phyloP scores from a whole-genome alignment of 2,888 invertebrate genomes.

The Rhimphoctona megacephalus region DNA sequence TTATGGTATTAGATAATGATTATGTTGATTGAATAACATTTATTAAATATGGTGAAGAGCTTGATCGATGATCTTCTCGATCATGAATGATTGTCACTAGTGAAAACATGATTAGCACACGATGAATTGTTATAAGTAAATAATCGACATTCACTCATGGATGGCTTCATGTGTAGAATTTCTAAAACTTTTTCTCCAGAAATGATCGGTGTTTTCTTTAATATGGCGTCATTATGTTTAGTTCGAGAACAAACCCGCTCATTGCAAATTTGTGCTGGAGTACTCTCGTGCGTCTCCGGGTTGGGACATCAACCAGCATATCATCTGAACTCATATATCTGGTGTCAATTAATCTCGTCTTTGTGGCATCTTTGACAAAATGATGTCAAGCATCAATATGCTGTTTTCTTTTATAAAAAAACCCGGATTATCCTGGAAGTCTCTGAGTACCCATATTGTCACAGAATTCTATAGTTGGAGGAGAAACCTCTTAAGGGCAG shows the following conservation, averaged over 20 bases:
- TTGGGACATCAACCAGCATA: background rate
- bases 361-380: background rate
- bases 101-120: too few species aligned
- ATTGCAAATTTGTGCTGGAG: background rate
- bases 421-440: background rate
- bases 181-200: background rate
- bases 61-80: background rate
- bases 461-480: background rate
- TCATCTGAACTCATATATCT: background rate
- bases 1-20: background rate
- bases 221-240: background rate
- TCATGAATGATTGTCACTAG: too few species aligned
- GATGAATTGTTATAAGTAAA: too few species aligned
- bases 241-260: background rate
- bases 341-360: background rate
- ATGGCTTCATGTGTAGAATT: background rate
- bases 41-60: background rate
- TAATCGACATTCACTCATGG: background rate
- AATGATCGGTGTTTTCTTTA: background rate
- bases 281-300: background rate
- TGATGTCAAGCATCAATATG: background rate
- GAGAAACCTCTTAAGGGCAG: background rate
- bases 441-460: background rate
- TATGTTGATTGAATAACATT: background rate
- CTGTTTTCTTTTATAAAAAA: background rate